These are phyloP conservation scores for Galerucella nymphaeae DNA, from an alignment of 2,888 invertebrate species.

Conservation along the genomic window DNA sequence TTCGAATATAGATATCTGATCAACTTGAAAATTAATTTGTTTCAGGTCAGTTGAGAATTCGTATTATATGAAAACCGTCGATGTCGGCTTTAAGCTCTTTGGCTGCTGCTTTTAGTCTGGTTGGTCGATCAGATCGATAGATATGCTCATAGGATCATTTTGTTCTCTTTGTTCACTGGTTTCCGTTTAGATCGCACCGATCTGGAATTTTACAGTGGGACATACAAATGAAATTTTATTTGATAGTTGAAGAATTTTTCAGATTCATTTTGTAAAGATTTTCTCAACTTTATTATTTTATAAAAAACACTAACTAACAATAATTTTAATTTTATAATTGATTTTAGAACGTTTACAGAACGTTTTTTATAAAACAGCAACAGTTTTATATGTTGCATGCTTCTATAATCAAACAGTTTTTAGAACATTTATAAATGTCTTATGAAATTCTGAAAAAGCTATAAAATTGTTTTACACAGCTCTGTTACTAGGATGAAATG, in stretches of 20 bases:
- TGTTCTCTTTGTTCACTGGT: neutral
- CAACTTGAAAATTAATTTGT: slow-evolving; percentile 31
- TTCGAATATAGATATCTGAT: slow-evolving; percentile 10
- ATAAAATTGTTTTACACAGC: too few relatives aligned
- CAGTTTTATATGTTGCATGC: too few relatives aligned
- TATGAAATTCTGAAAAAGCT: too few relatives aligned
- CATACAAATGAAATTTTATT: neutral
- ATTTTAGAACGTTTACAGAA: too few relatives aligned
- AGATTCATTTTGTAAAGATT: too few relatives aligned
- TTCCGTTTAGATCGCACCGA: neutral
- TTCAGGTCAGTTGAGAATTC: slow-evolving; percentile 28
- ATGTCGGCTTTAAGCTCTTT: neutral
- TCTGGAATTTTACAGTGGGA: neutral
- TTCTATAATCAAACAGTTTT: too few relatives aligned
- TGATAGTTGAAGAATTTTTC: neutral
- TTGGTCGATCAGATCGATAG: slow-evolving; percentile 1
- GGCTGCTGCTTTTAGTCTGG: slow-evolving; percentile 4
- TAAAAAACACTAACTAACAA: too few relatives aligned
- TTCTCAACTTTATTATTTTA: too few relatives aligned
- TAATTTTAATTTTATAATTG: too few relatives aligned
- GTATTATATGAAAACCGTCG: slow-evolving; percentile 9
- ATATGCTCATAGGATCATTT: neutral
- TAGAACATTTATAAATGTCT: too few relatives aligned
- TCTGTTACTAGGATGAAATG: too few relatives aligned
- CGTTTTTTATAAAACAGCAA: too few relatives aligned